Conservation (phyloP, 1,140 invertebrate species). For the Zophobas morio region DNA sequence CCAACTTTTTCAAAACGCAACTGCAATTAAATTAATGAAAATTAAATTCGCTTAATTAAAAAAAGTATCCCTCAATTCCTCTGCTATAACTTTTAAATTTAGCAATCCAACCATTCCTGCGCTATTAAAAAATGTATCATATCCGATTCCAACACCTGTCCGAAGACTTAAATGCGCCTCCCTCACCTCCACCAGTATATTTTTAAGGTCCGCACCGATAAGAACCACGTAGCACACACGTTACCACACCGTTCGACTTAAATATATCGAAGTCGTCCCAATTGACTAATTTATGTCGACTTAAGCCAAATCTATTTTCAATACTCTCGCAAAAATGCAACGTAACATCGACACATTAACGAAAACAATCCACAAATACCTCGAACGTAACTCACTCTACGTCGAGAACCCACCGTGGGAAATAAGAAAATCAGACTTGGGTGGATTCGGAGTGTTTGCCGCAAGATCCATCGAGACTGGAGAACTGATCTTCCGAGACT, state of each 20-base stretch:
- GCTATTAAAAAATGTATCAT: no score
- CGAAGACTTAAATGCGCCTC: background rate
- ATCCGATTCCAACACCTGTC: constrained; percentile 9
- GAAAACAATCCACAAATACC: constrained; percentile 17
- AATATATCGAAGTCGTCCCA: constrained; percentile 35
- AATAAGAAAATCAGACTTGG: constrained; percentile 55
- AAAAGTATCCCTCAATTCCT: no score
- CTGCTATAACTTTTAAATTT: no score
- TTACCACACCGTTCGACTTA: background rate
- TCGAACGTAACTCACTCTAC: constrained; percentile 8
- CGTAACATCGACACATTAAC: constrained; percentile 27
- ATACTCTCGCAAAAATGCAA: constrained; percentile 22
- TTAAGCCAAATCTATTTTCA: constrained; percentile 27
- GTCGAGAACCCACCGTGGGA: constrained; percentile 53
- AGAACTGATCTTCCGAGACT: constrained; percentile 79
- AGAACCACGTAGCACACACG: constrained; percentile 6
- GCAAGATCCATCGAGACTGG: constrained; percentile 74
- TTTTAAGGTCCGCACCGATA: constrained; percentile 31
- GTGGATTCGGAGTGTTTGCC: constrained; percentile 78
- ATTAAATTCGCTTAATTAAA: no score
- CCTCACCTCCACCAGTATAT: constrained; percentile 20
- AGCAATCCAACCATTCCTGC: no score
- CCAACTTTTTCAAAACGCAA: no score
- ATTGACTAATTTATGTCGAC: constrained; percentile 15
- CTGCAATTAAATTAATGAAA: no score